Evolutionary conservation across 2,797 vertebrate species (phyloP).

Genomic region (Chloroceryle amazona): DNA sequence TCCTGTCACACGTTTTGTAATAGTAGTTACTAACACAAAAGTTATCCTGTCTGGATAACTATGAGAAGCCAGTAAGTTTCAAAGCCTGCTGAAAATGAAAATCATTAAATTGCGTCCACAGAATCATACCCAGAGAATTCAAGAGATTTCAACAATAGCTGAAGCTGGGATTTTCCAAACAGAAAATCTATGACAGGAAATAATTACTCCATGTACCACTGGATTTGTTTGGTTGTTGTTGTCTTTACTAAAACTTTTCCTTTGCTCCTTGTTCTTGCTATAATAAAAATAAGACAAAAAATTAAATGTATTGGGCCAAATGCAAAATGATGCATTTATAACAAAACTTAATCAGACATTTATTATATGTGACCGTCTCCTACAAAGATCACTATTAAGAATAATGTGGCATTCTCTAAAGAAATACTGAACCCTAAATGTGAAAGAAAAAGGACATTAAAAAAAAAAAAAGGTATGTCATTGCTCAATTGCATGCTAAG

Average conservation of each 20-base stretch:
- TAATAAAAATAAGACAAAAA: not conserved
- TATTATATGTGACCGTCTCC: not conserved
- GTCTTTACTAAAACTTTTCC: not conserved
- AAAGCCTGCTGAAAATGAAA: not conserved
- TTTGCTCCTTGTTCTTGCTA: not conserved
- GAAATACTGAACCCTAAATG: not conserved
- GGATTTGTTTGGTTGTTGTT: not conserved
- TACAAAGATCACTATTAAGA: not conserved
- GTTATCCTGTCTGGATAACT: not conserved
- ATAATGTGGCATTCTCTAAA: not conserved
- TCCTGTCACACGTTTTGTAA: not conserved
- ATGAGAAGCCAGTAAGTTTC: not conserved
- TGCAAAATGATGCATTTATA: not conserved
- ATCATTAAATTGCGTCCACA: not conserved
- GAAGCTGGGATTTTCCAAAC: not conserved
- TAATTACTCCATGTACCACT: not conserved
- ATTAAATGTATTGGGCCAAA: not conserved
- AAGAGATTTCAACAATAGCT: not conserved
- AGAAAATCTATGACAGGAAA: not conserved
- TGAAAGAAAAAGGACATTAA: not conserved
- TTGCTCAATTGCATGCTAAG: not conserved
- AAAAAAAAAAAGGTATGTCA: not conserved
- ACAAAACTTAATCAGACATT: not conserved
- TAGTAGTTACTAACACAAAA: not conserved
- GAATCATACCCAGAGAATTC: not conserved